Conservation (phyloP, 2,797 vertebrate species). For the Catostomus latipinnis region DNA sequence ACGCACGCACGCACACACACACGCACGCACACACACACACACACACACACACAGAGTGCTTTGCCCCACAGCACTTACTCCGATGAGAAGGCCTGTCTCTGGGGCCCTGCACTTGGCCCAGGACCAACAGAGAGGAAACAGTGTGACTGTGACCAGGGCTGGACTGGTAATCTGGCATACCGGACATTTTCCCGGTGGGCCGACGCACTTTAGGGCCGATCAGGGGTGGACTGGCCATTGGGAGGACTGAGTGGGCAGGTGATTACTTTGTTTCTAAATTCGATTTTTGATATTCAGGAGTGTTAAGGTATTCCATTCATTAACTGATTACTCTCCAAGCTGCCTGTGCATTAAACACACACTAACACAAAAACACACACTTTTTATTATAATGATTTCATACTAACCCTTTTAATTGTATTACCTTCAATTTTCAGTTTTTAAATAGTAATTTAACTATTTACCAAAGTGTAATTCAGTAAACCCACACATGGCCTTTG, state of each 20-base stretch:
- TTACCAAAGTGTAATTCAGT: too few species aligned
- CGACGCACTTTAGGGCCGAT: too few species aligned
- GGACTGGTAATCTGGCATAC: too few species aligned
- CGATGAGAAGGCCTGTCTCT: conserved; percentile 33
- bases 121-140: conserved; percentile 9
- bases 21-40: background rate
- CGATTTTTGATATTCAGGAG: background rate
- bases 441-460: background rate
- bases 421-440: background rate
- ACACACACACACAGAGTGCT: background rate
- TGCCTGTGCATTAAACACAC: background rate
- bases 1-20: conserved; percentile 9
- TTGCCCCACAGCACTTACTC: conserved; percentile 26
- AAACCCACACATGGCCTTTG: too few species aligned
- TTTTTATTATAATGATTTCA: too few species aligned
- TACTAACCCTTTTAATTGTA: too few species aligned
- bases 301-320: background rate
- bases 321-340: background rate
- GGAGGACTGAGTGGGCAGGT: too few species aligned
- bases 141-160: background rate
- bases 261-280: background rate
- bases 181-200: too few species aligned
- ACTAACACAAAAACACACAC: background rate
- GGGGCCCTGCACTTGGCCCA: conserved; percentile 22
- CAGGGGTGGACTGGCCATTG: too few species aligned